Percentiles rank a stretch among this genome's conserved stretches.
These are phyloP conservation scores for Drosophila jambulina DNA, from an alignment of 1,140 invertebrate species.

Conservation along the genomic window DNA sequence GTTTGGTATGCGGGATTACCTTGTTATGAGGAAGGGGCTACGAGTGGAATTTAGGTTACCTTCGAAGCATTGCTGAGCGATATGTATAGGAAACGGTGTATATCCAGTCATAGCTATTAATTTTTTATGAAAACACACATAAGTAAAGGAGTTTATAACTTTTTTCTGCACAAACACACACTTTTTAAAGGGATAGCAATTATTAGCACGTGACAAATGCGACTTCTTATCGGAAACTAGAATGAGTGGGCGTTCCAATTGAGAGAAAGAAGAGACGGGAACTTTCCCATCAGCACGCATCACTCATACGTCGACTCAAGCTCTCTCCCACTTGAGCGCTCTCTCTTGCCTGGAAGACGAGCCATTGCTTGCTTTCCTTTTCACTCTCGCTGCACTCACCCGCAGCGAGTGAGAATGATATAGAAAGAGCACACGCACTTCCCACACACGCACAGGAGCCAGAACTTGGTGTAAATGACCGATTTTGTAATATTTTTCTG, in stretches of 20 bases:
- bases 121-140: neutral
- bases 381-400: neutral
- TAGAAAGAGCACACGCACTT: neutral
- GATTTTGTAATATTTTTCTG: constrained; percentile 23
- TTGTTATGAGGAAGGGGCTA: neutral
- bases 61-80: neutral
- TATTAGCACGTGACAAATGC: neutral
- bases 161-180: neutral
- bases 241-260: neutral
- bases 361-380: constrained; percentile 17
- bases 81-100: neutral
- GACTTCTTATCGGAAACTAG: neutral
- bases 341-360: neutral
- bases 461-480: constrained; percentile 11
- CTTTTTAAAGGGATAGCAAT: neutral
- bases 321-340: neutral
- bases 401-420: neutral
- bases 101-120: too few species aligned
- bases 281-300: neutral
- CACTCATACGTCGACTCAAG: neutral
- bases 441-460: neutral
- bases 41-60: constrained; percentile 14
- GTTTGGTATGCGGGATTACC: neutral
- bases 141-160: neutral
- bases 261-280: neutral